These are phyloP conservation scores for Epistrophe eligans DNA, from an alignment of 2,888 invertebrate genomes.

Conservation along the genomic window DNA sequence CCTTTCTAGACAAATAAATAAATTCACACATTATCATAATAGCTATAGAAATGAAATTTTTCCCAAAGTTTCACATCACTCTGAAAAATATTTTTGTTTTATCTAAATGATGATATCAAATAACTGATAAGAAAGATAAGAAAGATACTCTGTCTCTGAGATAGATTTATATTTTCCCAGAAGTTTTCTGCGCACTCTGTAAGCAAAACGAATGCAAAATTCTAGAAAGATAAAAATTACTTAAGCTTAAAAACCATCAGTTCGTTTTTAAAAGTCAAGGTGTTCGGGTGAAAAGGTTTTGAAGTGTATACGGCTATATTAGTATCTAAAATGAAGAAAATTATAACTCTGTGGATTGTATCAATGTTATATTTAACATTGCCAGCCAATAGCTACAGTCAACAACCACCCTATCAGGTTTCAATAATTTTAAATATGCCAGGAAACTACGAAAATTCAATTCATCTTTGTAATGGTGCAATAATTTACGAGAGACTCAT, in stretches of 20 bases:
- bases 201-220: background rate
- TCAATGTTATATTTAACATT: slow-evolving; percentile 11
- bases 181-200: background rate
- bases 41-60: background rate
- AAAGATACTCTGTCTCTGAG: slow-evolving; percentile 15
- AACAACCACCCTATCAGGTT: slow-evolving; percentile 77
- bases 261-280: slow-evolving; percentile 29
- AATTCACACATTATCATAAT: background rate
- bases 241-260: background rate
- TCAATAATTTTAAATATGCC: slow-evolving; percentile 74
- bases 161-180: slow-evolving; percentile 30
- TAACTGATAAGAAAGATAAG: slow-evolving; percentile 4
- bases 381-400: background rate
- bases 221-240: background rate
- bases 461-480: slow-evolving; percentile 78
- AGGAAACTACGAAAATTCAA: slow-evolving; percentile 57
- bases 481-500: slow-evolving; percentile 78
- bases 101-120: background rate
- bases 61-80: background rate
- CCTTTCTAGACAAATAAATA: background rate
- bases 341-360: background rate
- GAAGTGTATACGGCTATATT: background rate
- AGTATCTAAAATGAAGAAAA: background rate
- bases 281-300: background rate
- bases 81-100: slow-evolving; percentile 13